Base-by-base conservation (phyloP, 2,113 vertebrate genomes). In the Uropsilus gracilis region DNA sequence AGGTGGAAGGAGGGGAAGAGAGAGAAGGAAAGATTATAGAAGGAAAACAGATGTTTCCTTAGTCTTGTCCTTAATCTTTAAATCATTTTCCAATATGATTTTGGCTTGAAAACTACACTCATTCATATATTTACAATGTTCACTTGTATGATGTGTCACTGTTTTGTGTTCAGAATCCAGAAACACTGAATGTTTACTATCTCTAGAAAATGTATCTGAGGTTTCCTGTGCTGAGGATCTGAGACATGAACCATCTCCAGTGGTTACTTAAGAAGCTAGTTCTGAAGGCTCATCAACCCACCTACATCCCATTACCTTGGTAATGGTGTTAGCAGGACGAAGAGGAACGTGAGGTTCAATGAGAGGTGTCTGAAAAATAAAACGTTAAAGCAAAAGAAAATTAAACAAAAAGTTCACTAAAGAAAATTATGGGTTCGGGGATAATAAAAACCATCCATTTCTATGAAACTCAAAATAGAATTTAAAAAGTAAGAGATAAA, bases 311-410 rank as follows among this genome's bases (percentile, higher is more conserved):
- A 98, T 98, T 99, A 99, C 99, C 99, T 99, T 98, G 94, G 97
- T 98, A 98, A 99, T 98, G 98, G 97, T 98, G 99, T 99, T 99
- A 98, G 97, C 96, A 98, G 98, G 98, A 96, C 97, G 98, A 95
- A 98, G 97, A 98, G 99, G 98, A 97, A 98, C 98, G 97, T 98
- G 98, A 98, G 98, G 99, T 98, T 99, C 98, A 99, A 97, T 98
- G 97, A 99, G 98, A 97, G 99, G 98, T 97, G 98, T 99, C 99
- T 99, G 99, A 98, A 99, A 99, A 99, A 99, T 98, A 99, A 99
- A 99, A 98, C 94, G 76, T 39, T 95, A 98, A 97, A 98, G 97
- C 97, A 18, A 98, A 98, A 95, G 92, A 97, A 85, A 97, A 97
- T 98, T 97, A 97, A 98, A 97, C 95, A 97, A 93, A 94, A 97